A percentile compares a stretch with the other conserved stretches of the same genome.
phyloP scores from a whole-genome alignment of 2,113 vertebrate genomes.

The Anoura caudifer region DNA sequence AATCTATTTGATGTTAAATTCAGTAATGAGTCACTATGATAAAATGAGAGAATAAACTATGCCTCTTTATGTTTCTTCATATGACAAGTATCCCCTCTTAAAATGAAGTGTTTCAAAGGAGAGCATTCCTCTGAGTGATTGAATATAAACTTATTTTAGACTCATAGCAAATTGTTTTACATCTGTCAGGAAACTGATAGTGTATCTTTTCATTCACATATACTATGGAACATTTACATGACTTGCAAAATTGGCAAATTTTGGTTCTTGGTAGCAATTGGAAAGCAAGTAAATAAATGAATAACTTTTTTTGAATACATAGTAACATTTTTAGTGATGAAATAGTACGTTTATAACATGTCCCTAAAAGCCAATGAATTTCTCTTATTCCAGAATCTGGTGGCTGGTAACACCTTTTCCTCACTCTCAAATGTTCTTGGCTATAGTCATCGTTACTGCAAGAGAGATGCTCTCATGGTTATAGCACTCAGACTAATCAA shows the following conservation, averaged over 20 bases:
- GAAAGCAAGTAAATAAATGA: conserved; percentile 45
- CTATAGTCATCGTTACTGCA: not conserved
- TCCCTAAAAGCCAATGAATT: conserved; percentile 30
- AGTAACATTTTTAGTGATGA: conserved; percentile 54
- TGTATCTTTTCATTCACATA: conserved; percentile 56
- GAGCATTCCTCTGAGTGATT: conserved; percentile 16
- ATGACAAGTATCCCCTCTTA: not conserved
- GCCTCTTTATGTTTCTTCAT: not conserved
- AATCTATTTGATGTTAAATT: not conserved
- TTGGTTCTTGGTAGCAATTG: conserved; percentile 66
- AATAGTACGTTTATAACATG: conserved; percentile 43
- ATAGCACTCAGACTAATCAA: not conserved
- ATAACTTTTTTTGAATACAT: conserved; percentile 45
- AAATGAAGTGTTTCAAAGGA: not conserved
- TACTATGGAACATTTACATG: conserved; percentile 64
- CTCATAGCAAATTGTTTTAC: conserved; percentile 67
- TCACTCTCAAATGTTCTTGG: not conserved
- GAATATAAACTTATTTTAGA: conserved; percentile 63
- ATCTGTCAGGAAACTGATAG: conserved; percentile 62
- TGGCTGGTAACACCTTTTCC: not conserved
- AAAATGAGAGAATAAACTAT: not conserved
- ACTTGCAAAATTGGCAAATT: conserved; percentile 62
- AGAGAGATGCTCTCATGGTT: not conserved
- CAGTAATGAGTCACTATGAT: not conserved
- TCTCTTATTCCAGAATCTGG: not conserved